Evolutionary conservation across 92 coral and sea anemone species (phyloP).

Genomic region (Parazoanthus swiftii): DNA sequence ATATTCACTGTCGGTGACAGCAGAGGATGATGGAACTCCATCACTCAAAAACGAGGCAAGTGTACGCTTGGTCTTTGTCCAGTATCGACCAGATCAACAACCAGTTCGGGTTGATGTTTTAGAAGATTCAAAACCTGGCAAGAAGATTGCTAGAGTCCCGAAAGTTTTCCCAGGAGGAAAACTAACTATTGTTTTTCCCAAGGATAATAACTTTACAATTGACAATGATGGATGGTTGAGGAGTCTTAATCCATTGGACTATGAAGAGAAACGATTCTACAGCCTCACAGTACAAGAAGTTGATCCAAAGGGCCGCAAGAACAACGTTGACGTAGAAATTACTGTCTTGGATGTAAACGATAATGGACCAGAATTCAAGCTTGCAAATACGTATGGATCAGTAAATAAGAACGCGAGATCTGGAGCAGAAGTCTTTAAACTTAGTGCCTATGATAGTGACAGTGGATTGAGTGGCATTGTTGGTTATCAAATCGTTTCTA

Average conservation of each 20-base stretch:
- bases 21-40: constrained; percentile 71
- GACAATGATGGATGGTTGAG: constrained; percentile 68
- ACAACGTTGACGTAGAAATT: constrained; percentile 73
- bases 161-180: constrained; percentile 84
- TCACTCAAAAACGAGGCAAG: constrained; percentile 48
- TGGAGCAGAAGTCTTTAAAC: constrained; percentile 80
- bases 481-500: constrained; percentile 65
- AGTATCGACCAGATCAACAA: constrained; percentile 84
- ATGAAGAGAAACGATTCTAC: constrained; percentile 72
- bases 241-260: constrained; percentile 63
- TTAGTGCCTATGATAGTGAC: constrained; percentile 81
- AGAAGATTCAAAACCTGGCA: constrained; percentile 72
- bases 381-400: constrained; percentile 64
- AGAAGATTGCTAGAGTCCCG: constrained; percentile 70
- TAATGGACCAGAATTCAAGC: constrained; percentile 77
- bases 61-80: constrained; percentile 74
- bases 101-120: constrained; percentile 84
- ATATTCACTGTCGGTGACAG: constrained; percentile 55
- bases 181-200: constrained; percentile 78
- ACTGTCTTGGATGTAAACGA: constrained; percentile 87
- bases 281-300: constrained; percentile 74
- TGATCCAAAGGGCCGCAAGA: constrained; percentile 67
- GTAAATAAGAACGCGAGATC: constrained; percentile 85
- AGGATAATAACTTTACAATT: constrained; percentile 72
- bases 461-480: constrained; percentile 76